Conservation (phyloP, 2,797 vertebrate genomes). For the Syndactyla subalaris region DNA sequence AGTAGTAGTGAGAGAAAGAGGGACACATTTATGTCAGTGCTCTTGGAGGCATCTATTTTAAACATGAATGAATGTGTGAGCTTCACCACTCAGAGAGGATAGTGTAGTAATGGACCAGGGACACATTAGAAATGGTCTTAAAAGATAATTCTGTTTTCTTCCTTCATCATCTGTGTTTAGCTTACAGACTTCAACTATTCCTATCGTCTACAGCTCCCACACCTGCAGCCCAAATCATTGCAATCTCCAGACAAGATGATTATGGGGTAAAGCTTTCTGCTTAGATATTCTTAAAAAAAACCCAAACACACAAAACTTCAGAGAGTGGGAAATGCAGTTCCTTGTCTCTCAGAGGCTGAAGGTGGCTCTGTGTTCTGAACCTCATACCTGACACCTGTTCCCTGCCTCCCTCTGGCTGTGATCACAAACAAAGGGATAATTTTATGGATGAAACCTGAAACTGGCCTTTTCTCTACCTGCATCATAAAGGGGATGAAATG, state of each 20-base stretch:
- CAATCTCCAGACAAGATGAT: neutral
- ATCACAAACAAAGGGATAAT: neutral
- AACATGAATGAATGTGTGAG: conserved; percentile 5
- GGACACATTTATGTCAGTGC: neutral
- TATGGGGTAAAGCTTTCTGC: neutral
- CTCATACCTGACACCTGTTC: neutral
- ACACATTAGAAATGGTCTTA: neutral
- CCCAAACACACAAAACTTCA: neutral
- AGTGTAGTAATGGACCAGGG: neutral
- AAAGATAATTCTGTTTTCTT: neutral
- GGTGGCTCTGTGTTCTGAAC: neutral
- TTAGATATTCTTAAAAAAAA: neutral
- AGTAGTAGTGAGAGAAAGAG: neutral
- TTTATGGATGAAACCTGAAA: neutral
- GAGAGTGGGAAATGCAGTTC: neutral
- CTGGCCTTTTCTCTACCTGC: neutral
- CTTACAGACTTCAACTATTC: neutral
- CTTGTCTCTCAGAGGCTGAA: neutral
- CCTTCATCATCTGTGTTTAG: neutral
- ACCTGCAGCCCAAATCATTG: neutral
- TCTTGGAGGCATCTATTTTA: conserved; percentile 22
- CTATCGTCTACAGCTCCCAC: neutral
- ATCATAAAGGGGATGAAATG: neutral
- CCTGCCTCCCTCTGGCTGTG: neutral
- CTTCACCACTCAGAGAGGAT: neutral